phyloP scores from a whole-genome alignment of 2,113 vertebrate species.

The Lepus americanus region DNA sequence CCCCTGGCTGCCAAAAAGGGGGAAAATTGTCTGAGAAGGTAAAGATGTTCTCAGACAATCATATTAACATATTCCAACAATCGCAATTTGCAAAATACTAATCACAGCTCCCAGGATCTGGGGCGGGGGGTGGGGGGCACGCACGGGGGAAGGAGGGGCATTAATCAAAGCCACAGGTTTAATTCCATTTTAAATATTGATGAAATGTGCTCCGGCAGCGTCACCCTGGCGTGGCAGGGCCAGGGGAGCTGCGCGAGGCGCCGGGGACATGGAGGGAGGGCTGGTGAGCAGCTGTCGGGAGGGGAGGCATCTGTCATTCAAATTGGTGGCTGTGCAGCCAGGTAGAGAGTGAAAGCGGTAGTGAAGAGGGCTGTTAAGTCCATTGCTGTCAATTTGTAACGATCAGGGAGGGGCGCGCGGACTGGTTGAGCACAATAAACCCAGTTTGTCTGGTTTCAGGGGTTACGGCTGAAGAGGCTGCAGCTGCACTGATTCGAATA shows the following conservation, averaged over 20 bases:
- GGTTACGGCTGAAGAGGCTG: constrained; percentile 98
- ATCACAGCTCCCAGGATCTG: constrained; percentile 92
- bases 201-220: constrained; percentile 89
- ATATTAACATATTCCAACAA: constrained; percentile 94
- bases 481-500: constrained; percentile 98
- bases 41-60: constrained; percentile 93
- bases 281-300: constrained; percentile 92
- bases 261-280: constrained; percentile 87
- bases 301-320: constrained; percentile 93
- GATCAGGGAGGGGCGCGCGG: constrained; percentile 95
- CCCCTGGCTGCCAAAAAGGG: constrained; percentile 77
- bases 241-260: constrained; percentile 85
- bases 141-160: constrained; percentile 61
- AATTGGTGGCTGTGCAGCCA: constrained; percentile 94
- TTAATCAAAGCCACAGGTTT: constrained; percentile 92
- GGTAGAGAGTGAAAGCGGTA: constrained; percentile 95
- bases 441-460: constrained; percentile 95
- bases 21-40: constrained; percentile 92
- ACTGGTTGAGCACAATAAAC: constrained; percentile 96
- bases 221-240: constrained; percentile 91
- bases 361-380: constrained; percentile 98
- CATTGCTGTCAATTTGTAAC: constrained; percentile 98
- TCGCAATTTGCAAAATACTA: constrained; percentile 91
- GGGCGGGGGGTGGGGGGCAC: constrained; percentile 10
- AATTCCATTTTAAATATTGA: constrained; percentile 96